Base-by-base conservation (phyloP, 2,113 vertebrate genomes). In the Amia ocellicauda region DNA sequence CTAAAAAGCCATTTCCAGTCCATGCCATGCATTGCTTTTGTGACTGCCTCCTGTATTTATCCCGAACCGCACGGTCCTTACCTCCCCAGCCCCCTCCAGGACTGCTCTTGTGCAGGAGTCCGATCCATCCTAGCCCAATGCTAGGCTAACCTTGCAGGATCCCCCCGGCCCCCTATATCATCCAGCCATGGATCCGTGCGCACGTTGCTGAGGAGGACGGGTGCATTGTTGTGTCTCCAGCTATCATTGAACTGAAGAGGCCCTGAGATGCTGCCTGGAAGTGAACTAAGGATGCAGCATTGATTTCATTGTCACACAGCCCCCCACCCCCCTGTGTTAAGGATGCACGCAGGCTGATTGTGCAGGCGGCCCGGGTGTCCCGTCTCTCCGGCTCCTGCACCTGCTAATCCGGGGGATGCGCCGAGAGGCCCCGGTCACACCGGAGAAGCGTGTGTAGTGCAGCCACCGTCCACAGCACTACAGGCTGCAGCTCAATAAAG, bases 271-370 rank as follows among this genome's bases (percentile, higher is more conserved):
- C 57, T 47, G 29, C 49, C 29, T 23, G 50, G 20, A 47, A 45
- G 20, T 49, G 53, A 31, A 52, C 29, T 64, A 47, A 60, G 60
- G 31, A 60, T 40, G 72, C 22, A 77, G 74, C 60, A 73, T 69
- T 63, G 53, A 42, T 62, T 71, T 49, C 69, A 64, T 60, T 60
- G 58, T 72, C 76, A 36, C 7, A 14, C 43, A 47, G 14, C 26
- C 52, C 52, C 26, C 62, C 43, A 26, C 59, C 57, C 69, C 51
- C 60, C 20, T 67, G 28, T 61, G 53, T 59, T 60, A 70, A 62
- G 68, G 64, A 69, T 24, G 50, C 50, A 54, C 41, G 31, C 57
- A 67, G 55, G 31, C 58, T 64, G 51, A 42, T 58, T 63, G 56
- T 63, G 47, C 56, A 66, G 40, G 68, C 49, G 26, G 51, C 41